Evolutionary conservation across 1,140 invertebrate genomes (phyloP).

Genomic region (Probaryconus sp.): DNA sequence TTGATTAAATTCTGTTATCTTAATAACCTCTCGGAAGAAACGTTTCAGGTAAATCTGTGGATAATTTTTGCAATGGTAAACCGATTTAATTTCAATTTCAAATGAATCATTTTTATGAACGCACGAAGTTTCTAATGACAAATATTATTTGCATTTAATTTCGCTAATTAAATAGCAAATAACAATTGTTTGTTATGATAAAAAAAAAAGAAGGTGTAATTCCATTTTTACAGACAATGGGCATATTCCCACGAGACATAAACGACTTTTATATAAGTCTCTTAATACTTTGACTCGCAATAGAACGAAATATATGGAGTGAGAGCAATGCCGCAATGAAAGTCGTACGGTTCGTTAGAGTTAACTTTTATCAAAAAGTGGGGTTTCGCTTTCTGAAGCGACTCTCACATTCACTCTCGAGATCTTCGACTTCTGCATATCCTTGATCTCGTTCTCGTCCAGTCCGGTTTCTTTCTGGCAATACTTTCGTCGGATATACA

Average conservation of each 20-base stretch:
- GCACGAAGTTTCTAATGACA: too few species aligned
- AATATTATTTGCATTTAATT: too few species aligned
- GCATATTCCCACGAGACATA: not conserved
- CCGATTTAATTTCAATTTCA: too few species aligned
- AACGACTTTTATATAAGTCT: conserved; percentile 13
- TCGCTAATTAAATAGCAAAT: too few species aligned
- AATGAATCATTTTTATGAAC: too few species aligned
- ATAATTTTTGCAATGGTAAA: too few species aligned
- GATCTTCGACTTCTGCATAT: conserved; percentile 59
- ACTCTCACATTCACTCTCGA: conserved; percentile 66
- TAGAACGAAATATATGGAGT: conserved; percentile 55
- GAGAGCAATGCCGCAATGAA: conserved; percentile 60
- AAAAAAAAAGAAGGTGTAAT: too few species aligned
- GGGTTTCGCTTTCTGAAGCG: conserved; percentile 72
- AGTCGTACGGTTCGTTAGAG: conserved; percentile 60
- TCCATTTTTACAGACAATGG: too few species aligned
- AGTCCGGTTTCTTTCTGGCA: conserved; percentile 70
- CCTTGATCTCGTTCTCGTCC: conserved; percentile 65
- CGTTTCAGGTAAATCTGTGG: too few species aligned
- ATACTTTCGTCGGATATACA: conserved; percentile 65
- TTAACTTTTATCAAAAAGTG: conserved; percentile 60
- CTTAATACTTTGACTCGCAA: conserved; percentile 34
- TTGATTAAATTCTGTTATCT: too few species aligned
- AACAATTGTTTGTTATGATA: too few species aligned
- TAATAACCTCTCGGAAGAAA: too few species aligned